These are phyloP conservation scores for Archips crataeganus DNA, from an alignment of 2,888 invertebrate genomes.

Conservation along the genomic window DNA sequence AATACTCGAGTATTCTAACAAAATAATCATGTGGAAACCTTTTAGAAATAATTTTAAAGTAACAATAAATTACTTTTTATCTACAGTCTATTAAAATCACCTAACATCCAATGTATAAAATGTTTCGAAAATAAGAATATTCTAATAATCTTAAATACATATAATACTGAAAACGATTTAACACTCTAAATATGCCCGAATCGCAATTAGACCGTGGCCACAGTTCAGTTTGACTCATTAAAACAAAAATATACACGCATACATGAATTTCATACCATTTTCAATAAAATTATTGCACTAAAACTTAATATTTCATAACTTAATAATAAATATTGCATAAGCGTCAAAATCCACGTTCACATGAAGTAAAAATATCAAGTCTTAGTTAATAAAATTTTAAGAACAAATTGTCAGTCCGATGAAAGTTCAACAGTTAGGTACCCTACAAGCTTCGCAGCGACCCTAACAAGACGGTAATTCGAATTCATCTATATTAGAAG, in stretches of 20 bases:
- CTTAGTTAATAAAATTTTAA: conserved; percentile 77
- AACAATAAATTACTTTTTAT: conserved; percentile 81
- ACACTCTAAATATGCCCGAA: conserved; percentile 68
- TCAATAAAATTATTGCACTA: conserved; percentile 85
- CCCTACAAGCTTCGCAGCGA: conserved; percentile 67
- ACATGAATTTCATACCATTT: conserved; percentile 82
- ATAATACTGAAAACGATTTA: conserved; percentile 82
- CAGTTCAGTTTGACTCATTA: conserved; percentile 58
- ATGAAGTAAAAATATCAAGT: conserved; percentile 75
- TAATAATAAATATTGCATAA: conserved; percentile 85
- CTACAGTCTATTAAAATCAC: conserved; percentile 81
- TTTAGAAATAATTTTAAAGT: conserved; percentile 82
- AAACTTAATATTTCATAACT: conserved; percentile 78
- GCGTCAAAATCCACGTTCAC: conserved; percentile 75
- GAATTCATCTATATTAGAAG: conserved; percentile 61
- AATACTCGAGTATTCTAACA: conserved; percentile 59
- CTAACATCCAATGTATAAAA: conserved; percentile 71
- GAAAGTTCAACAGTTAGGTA: conserved; percentile 65
- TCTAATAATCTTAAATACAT: conserved; percentile 77
- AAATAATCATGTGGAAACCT: conserved; percentile 70
- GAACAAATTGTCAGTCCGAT: conserved; percentile 80
- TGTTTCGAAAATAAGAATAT: conserved; percentile 75
- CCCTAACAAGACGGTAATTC: conserved; percentile 66
- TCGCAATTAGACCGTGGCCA: conserved; percentile 62
- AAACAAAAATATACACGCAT: conserved; percentile 78